A percentile compares a stretch with the other conserved stretches of the same genome.
These are phyloP conservation scores for Trachemys scripta DNA, from an alignment of 2,113 vertebrate genomes.

Conservation along the genomic window DNA sequence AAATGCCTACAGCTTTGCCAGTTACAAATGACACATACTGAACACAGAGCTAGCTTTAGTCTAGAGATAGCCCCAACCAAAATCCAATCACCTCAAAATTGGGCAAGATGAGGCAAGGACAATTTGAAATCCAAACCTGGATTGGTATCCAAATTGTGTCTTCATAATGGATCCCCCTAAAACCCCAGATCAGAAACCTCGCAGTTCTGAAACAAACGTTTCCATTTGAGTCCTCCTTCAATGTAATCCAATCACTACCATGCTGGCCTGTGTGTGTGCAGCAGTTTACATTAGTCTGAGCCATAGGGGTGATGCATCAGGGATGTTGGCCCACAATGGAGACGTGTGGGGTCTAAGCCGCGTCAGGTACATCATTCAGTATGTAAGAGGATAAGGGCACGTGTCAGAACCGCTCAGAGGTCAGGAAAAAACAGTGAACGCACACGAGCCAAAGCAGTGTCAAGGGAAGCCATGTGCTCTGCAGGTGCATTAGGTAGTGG, in stretches of 20 bases:
- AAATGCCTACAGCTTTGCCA: background rate
- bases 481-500: background rate
- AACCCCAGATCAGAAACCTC: background rate
- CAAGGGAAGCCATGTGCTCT: background rate
- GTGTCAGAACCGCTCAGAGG: background rate
- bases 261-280: background rate
- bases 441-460: background rate
- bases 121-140: background rate
- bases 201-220: background rate
- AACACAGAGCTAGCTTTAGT: background rate
- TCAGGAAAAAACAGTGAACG: background rate
- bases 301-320: background rate
- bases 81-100: background rate
- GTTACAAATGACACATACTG: background rate
- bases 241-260: background rate
- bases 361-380: background rate
- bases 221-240: background rate
- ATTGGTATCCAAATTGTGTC: background rate
- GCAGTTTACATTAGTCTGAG: background rate
- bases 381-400: background rate
- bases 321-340: background rate
- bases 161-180: background rate
- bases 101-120: background rate
- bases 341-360: too few species aligned
- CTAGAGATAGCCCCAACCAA: background rate